These are phyloP conservation scores for Leptobrachium ailaonicum DNA, from an alignment of 2,113 vertebrate genomes.

Conservation along the genomic window DNA sequence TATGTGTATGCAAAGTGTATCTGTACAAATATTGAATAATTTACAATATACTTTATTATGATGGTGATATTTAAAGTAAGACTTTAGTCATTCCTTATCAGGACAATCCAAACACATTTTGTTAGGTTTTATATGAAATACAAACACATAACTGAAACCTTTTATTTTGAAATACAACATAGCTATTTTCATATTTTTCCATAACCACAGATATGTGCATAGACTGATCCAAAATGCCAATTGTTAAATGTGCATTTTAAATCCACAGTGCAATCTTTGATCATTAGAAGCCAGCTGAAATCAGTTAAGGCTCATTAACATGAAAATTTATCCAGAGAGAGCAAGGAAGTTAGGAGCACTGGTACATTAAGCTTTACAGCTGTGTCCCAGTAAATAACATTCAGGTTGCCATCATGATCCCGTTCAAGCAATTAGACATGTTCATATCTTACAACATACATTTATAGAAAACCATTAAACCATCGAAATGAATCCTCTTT, in stretches of 20 bases:
- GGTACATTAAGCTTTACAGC: slow-evolving; percentile 85
- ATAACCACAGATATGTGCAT: not conserved
- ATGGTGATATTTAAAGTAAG: too few species aligned
- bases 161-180: too few species aligned
- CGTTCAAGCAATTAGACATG: slow-evolving; percentile 11
- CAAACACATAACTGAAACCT: too few species aligned
- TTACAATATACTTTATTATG: too few species aligned
- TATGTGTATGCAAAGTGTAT: too few species aligned
- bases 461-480: slow-evolving; percentile 45
- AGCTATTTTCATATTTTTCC: too few species aligned
- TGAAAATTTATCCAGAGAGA: slow-evolving; percentile 73
- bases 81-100: too few species aligned
- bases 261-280: slow-evolving; percentile 58
- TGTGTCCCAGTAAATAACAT: slow-evolving; percentile 81
- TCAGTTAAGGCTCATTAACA: slow-evolving; percentile 84
- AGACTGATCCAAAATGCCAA: not conserved
- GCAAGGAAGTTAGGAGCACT: slow-evolving; percentile 71
- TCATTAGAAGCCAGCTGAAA: slow-evolving; percentile 70
- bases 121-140: too few species aligned
- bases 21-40: too few species aligned
- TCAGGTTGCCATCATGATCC: slow-evolving; percentile 69
- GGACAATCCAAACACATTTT: too few species aligned
- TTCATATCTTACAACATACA: slow-evolving; percentile 54
- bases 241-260: slow-evolving; percentile 37
- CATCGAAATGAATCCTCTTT: not conserved